Base-by-base conservation (phyloP, 2,888 invertebrate species). In the Torymus texanus region DNA sequence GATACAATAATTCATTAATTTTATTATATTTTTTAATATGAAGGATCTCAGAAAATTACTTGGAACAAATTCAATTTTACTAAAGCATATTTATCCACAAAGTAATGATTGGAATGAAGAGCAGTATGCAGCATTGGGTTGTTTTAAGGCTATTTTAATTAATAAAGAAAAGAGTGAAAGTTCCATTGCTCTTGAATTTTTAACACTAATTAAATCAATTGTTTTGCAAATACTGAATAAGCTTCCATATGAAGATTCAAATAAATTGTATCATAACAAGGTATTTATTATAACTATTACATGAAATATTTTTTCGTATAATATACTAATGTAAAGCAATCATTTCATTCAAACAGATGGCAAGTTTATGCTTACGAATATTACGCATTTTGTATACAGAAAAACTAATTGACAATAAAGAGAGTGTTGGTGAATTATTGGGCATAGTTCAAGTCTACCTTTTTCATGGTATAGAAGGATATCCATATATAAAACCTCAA, bases 381-480 rank as follows among this genome's bases (percentile, higher is more conserved):
- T 77, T 89, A 41, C 83, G 84, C 16, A 83, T 82, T 18, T 77
- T 87, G 50, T 80, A 85, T 16, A 18, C 58, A 13, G 83, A 85
- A 50, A 86, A 84, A 77, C 71, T 83, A 0, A 68, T 82, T 11
- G 75, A 83, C 21, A 82, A 85, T 58, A 65, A 84, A 13, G 85
- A 88, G 21, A 82, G 81, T n/a, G 78, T 86, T 11, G 89, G 90
- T 4, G 86, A 88, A 79, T 82, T 88, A 70, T 84, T 89, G 63
- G 90, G 90, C 53, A 80, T 88, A 3, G 84, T 89, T 1, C 88
- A 88, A 80, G 85, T 82, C 53, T 88, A 86, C 76, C 79, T 89
- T 59, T 89, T 88, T 77, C 84, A 89, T 72, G 88, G 88, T n/a
- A 84, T 89, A 3, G 84, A 85, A 61, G 87, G 85, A 50, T 89